phyloP scores from a whole-genome alignment of 1,140 invertebrate species.

The Hetaerina americana region DNA sequence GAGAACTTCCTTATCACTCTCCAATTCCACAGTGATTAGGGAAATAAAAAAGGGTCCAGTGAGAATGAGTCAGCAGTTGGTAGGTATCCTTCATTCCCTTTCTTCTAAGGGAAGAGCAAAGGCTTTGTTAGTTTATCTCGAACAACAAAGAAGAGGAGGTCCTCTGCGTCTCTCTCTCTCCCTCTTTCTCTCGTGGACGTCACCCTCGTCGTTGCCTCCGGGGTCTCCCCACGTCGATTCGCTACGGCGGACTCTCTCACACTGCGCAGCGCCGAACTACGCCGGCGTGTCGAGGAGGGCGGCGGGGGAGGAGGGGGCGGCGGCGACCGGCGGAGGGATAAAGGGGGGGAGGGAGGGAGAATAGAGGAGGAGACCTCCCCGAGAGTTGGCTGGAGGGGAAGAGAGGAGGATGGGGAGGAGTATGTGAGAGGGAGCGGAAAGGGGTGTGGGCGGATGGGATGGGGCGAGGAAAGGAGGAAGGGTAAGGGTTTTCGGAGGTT shows the following conservation, averaged over 20 bases:
- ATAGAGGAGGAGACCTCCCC: not conserved
- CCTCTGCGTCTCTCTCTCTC: no score
- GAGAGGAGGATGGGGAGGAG: not conserved
- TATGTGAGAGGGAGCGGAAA: not conserved
- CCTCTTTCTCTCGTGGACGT: no score
- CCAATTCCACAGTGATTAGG: no score
- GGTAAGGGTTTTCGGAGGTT: not conserved
- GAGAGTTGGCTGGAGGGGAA: no score
- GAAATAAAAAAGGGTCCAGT: no score
- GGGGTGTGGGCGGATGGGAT: not conserved
- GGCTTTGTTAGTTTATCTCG: no score
- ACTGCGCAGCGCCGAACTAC: not conserved
- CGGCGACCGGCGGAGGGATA: not conserved
- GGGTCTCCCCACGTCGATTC: not conserved
- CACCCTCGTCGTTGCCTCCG: no score
- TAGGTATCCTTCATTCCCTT: no score
- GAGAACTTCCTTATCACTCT: no score
- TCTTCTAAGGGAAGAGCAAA: no score
- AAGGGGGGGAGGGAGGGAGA: not conserved
- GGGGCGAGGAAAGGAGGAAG: not conserved
- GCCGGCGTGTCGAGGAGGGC: not conserved
- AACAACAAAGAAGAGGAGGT: no score
- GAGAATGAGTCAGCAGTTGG: no score
- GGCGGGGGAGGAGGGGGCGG: not conserved
- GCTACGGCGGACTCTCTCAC: not conserved